Evolutionary conservation across 2,888 invertebrate species (phyloP).

Genomic region (Geophilus truncorum): DNA sequence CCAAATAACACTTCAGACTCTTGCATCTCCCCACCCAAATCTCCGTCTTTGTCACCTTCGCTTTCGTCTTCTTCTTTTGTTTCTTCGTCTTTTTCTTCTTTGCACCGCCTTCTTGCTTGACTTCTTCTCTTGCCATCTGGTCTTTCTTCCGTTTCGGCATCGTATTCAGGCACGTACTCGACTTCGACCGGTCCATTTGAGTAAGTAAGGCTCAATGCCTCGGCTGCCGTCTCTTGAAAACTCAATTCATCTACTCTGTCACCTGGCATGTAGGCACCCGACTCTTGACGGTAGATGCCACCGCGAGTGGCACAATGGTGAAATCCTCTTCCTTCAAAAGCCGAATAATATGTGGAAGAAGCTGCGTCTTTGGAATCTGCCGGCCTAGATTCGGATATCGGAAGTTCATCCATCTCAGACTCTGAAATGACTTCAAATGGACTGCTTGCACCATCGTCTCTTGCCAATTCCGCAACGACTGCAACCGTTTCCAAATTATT

Average conservation of each 20-base stretch:
- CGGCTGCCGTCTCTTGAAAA: background rate
- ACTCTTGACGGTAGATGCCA: constrained; percentile 35
- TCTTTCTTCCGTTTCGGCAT: constrained; percentile 42
- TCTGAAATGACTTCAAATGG: constrained; percentile 44
- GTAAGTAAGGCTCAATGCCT: constrained; percentile 35
- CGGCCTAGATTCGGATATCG: background rate
- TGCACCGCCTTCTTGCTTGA: constrained; percentile 12
- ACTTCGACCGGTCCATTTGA: constrained; percentile 55
- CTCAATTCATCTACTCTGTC: constrained; percentile 35
- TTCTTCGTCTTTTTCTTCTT: constrained; percentile 34
- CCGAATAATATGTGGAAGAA: constrained; percentile 12
- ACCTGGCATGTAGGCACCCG: constrained; percentile 35
- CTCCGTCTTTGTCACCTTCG: constrained; percentile 31
- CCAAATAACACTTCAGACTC: constrained; percentile 32
- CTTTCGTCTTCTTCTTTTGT: constrained; percentile 32
- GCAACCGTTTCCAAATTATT: constrained; percentile 41
- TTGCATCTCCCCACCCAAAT: constrained; percentile 32
- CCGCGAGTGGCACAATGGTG: background rate
- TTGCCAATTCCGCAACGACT: background rate
- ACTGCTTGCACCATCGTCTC: constrained; percentile 32
- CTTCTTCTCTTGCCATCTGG: background rate
- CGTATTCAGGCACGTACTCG: constrained; percentile 53
- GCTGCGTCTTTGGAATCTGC: constrained; percentile 8
- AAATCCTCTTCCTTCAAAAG: constrained; percentile 19
- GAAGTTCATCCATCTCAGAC: constrained; percentile 40